Evolutionary conservation across 1,140 invertebrate species (phyloP), one percentile per base, ranked within the genome.

Genomic region (Eueides isabella): DNA sequence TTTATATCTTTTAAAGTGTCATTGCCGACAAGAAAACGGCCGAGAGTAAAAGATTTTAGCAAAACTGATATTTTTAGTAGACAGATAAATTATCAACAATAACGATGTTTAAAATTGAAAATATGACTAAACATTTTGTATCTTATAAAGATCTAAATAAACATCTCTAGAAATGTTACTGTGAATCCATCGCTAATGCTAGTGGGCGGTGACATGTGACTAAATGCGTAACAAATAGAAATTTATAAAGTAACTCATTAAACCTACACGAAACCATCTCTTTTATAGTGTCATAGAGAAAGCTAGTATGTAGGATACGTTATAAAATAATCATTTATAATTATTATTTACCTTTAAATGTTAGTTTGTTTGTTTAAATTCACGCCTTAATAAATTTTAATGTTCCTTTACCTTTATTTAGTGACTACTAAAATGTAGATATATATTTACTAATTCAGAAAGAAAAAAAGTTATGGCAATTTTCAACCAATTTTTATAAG

Each of bases 201-300:
- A 55, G 23, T 55, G 23, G 48, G 23, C 48, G 48, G 48, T 55
- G 48, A 55, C 48, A 26, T 23, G 19, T 26, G 23, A 55, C 41
- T n/a, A 14, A 5, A 44, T 44, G 41, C 16, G n/a, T 44, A 44
- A 44, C 48, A 55, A 55, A 55, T 55, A 55, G 48, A 55, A 26
- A 55, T 55, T 26, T 55, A 55, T 55, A 55, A 55, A 55, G 48
- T 4, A 55, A 14, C 48, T 26, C 48, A 55, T 55, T 55, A 55
- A 55, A 4, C 48, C 23, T 55, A 55, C 48, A 55, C 48, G 9
- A 55, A 55, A 55, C 48, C 9, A n/a, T 55, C 9, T 55, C 48
- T 4, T 55, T 1, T 55, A 55, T 55, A 55, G n/a, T 44, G 48
- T 55, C 12, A 26, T 23, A 55, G 7, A 26, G 48, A 55, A 26